Evolutionary conservation across 2,113 vertebrate genomes (phyloP), one percentile per base, ranked within the genome.

Genomic region (Mellivora capensis): DNA sequence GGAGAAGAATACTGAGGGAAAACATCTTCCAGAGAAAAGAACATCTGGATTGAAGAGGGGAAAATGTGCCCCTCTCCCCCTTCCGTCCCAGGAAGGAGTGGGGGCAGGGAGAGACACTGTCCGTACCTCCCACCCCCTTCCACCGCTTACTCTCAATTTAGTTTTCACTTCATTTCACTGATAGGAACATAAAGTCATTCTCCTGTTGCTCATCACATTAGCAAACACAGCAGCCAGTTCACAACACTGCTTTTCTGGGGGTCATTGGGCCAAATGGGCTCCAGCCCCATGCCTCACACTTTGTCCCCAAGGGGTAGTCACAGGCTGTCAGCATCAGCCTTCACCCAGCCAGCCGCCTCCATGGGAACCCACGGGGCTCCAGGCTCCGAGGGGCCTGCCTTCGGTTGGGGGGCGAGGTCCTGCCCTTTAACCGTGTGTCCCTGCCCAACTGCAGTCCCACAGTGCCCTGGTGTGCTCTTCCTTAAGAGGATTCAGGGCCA

Each of bases 161-260:
- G 71, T 83, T 85, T 47, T 62, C 47, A 67, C 57, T 67, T 82
- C 74, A 71, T 14, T 64, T 96, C 96, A 76, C 69, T 42, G 94
- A 44, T 42, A 37, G 69, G 79, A 91, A 80, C 86, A 84, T 67
- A 85, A 92, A 39, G 86, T 83, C 93, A 93, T n/a, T 67, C 67
- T 57, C 61, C 90, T 88, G 44, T 96, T 83, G 89, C 64, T 80
- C 88, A 97, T 37, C 87, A 84, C 39, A 62, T 39, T 10, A 80
- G 90, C 49, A 87, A 94, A 91, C 83, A 79, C 12, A 18, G 49
- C 57, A 64, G 89, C 90, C 96, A 94, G n/a, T 6, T 57, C 52
- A 80, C 21, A 10, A 31, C 82, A 81, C 44, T 31, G 52, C 59
- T 64, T 9, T 57, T 31, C 84, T 34, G 15, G 20, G 76, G 64